A percentile compares a stretch with the other conserved stretches of the same genome.
These are phyloP conservation scores for Neogobius melanostomus DNA, from an alignment of 2,113 vertebrate genomes.

Conservation along the genomic window DNA sequence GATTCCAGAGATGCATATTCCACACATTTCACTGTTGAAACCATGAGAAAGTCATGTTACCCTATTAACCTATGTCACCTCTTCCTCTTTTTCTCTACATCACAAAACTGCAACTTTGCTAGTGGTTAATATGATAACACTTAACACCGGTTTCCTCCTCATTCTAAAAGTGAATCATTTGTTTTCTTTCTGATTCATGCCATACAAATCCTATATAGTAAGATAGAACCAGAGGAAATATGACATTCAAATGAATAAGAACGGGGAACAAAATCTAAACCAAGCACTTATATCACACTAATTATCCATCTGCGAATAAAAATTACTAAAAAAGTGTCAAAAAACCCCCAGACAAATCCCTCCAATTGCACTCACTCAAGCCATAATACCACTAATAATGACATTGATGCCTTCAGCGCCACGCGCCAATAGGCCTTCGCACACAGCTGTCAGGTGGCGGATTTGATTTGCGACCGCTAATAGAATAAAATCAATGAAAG, in stretches of 20 bases:
- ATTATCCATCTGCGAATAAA: constrained; percentile 35
- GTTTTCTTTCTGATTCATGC: no score
- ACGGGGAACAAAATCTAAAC: constrained; percentile 24
- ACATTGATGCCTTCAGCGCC: constrained; percentile 5
- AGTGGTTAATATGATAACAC: no score
- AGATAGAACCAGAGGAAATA: constrained; percentile 8
- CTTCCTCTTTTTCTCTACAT: no score
- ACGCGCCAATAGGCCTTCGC: constrained; percentile 15
- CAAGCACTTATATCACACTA: constrained; percentile 14
- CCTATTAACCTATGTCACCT: no score
- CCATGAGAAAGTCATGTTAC: no score
- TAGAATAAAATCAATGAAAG: constrained; percentile 32
- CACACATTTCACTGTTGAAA: no score
- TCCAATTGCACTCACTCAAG: constrained; percentile 30
- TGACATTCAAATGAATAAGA: constrained; percentile 43
- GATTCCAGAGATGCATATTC: no score
- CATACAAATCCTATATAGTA: no score
- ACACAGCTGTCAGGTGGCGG: constrained; percentile 21
- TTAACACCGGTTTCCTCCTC: no score
- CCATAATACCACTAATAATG: constrained; percentile 9
- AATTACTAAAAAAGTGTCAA: constrained; percentile 24
- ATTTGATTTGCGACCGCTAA: constrained; percentile 33
- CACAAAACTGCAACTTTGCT: no score
- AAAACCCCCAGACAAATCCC: constrained; percentile 30
- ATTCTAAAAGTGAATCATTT: no score